Evolutionary conservation across 2,888 invertebrate genomes (phyloP), one percentile per base, ranked within the genome.

Genomic region (Chalcis sispes): DNA sequence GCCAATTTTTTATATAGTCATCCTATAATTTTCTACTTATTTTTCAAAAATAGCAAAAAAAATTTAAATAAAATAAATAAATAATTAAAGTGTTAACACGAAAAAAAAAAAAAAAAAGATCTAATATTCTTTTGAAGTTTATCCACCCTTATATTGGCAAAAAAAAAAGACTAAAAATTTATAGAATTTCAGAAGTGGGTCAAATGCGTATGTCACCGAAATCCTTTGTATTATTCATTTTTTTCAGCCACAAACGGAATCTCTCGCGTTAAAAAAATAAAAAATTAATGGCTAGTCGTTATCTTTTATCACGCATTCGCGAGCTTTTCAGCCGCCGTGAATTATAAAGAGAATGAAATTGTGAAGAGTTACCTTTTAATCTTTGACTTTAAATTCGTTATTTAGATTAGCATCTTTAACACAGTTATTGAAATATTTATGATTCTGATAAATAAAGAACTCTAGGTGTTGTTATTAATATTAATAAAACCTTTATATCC

Each of bases 201-300:
- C 20, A 20, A 36, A 20, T 10, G 8, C 29, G 29, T 15, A 13
- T 2, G 7, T 8, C 42, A 42, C 15, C 42, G 15, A 42, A 42
- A 42, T 42, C 42, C 42, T 42, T 13, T 42, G 42, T 15, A 42
- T 42, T 42, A 66, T 58, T 48, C 42, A 46, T 32, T 56, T 58
- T 56, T 8, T 61, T n/a, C 61, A 40, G 40, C 20, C 5, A n/a
- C 15, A 32, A 48, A 58, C 27, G 46, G 32, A 32, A 8, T 10
- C 1, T 13, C 8, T 52, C 42, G 42, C 27, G n/a, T 15, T 54
- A 54, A 62, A 8, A 20, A 62, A 62, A 62, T 50, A 62, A 61
- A 42, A 67, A 52, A 52, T 18, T 70, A 61, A 70, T 40, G 40
- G 52, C n/a, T n/a, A 42, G 42, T 54, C 50, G 46, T 62, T 62